Conservation (phyloP, 2,888 invertebrate genomes). For the Macrosoma leucophasiata region DNA sequence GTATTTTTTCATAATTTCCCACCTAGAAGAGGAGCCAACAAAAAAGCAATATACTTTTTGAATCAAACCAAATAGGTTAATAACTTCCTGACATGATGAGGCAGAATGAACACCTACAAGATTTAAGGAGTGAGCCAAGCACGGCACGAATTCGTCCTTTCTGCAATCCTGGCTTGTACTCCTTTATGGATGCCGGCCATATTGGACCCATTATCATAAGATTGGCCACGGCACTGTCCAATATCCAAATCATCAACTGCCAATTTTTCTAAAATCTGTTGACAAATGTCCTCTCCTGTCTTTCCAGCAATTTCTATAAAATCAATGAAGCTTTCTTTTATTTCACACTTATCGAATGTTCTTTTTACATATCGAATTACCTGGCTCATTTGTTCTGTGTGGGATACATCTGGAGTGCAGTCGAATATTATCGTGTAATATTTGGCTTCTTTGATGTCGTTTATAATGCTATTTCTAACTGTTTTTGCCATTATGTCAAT, state of each 20-base stretch:
- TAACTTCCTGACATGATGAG: constrained; percentile 26
- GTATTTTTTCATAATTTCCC: constrained; percentile 26
- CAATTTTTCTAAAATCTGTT: constrained; percentile 25
- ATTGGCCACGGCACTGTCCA: constrained; percentile 28
- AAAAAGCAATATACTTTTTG: constrained; percentile 30
- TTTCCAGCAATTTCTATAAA: constrained; percentile 32
- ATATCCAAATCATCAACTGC: constrained; percentile 27
- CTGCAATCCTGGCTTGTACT: constrained; percentile 32
- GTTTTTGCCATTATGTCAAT: constrained; percentile 30
- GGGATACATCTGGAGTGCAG: constrained; percentile 35
- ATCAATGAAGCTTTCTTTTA: constrained; percentile 33
- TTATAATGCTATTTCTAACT: constrained; percentile 26
- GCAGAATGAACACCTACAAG: constrained; percentile 29
- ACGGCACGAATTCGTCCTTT: constrained; percentile 33
- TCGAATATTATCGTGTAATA: constrained; percentile 34
- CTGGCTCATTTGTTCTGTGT: constrained; percentile 34
- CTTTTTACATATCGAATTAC: constrained; percentile 30
- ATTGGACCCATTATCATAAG: constrained; percentile 34
- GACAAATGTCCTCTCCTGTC: constrained; percentile 26
- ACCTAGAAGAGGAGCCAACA: constrained; percentile 26
- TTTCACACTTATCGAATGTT: constrained; percentile 25
- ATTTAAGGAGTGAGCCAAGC: constrained; percentile 33
- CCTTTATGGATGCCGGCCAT: constrained; percentile 34
- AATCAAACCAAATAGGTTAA: constrained; percentile 28
- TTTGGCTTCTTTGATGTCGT: constrained; percentile 25